Conservation (phyloP, 64 coral and sea anemone genomes). For the Actinia equina region DNA sequence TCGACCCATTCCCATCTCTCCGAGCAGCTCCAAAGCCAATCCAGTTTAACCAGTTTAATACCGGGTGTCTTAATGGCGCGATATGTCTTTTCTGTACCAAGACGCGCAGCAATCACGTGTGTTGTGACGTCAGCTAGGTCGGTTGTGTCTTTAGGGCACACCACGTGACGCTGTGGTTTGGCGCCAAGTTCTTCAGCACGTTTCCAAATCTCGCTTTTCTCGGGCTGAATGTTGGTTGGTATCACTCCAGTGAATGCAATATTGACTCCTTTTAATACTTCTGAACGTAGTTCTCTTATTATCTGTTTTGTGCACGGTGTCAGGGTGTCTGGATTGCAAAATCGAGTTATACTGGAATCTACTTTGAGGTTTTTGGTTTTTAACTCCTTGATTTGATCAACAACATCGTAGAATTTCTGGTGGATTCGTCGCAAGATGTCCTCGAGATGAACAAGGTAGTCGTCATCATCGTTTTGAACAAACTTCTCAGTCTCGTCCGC, state of each 20-base stretch:
- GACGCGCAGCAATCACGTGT: constrained; percentile 84
- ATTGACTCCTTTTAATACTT: constrained; percentile 67
- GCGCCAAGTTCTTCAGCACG: constrained; percentile 72
- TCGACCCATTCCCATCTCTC: constrained; percentile 98
- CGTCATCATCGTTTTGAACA: constrained; percentile 58
- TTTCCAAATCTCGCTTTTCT: constrained; percentile 77
- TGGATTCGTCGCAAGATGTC: constrained; percentile 86
- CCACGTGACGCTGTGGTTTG: constrained; percentile 54
- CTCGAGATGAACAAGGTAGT: constrained; percentile 92
- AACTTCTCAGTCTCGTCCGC: not conserved
- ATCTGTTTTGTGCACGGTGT: constrained; percentile 75
- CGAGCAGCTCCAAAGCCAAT: constrained; percentile 83
- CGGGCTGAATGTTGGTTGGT: constrained; percentile 68
- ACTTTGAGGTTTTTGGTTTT: constrained; percentile 19
- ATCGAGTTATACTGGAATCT: constrained; percentile 27
- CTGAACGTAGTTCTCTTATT: constrained; percentile 58
- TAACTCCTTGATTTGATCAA: constrained; percentile 37
- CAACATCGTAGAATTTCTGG: constrained; percentile 56
- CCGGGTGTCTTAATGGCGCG: constrained; percentile 65
- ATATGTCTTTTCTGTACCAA: constrained; percentile 90
- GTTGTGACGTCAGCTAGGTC: constrained; percentile 57
- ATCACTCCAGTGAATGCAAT: constrained; percentile 95
- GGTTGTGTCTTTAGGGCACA: constrained; percentile 55
- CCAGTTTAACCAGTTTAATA: constrained; percentile 78
- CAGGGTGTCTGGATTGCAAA: constrained; percentile 53